phyloP scores from a whole-genome alignment of 2,888 invertebrate species.

The Myopa testacea region DNA sequence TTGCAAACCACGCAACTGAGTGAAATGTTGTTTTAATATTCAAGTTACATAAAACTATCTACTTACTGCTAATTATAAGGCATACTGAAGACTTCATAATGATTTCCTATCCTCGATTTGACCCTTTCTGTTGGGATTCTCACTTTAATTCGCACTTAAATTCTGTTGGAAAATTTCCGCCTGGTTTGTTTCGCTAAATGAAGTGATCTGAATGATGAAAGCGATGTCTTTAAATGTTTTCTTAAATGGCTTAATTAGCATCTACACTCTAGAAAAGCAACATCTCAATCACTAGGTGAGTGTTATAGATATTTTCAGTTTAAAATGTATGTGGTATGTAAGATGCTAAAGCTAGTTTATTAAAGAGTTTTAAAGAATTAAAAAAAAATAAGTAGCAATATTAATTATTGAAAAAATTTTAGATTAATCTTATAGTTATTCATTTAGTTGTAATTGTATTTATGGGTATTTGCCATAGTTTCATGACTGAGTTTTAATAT shows the following conservation, averaged over 20 bases:
- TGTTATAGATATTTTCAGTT: conserved; percentile 20
- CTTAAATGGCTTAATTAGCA: not conserved
- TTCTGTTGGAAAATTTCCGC: not conserved
- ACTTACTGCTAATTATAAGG: conserved; percentile 19
- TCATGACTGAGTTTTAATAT: too few relatives aligned
- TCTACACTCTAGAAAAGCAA: not conserved
- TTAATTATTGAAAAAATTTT: too few relatives aligned
- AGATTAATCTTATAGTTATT: too few relatives aligned
- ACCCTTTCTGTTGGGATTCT: not conserved
- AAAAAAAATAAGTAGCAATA: too few relatives aligned
- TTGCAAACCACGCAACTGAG: conserved; percentile 10
- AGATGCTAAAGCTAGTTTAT: too few relatives aligned
- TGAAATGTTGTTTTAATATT: not conserved
- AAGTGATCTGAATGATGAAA: conserved; percentile 10
- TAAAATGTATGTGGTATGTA: too few relatives aligned
- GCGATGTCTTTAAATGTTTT: conserved; percentile 1
- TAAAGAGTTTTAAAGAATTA: too few relatives aligned
- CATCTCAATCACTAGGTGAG: not conserved
- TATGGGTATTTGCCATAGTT: too few relatives aligned
- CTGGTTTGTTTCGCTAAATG: conserved; percentile 14
- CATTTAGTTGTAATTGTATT: too few relatives aligned
- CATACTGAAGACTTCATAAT: not conserved
- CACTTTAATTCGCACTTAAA: not conserved
- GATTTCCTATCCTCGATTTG: not conserved
- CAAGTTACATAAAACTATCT: not conserved